Evolutionary conservation across 1,140 invertebrate species (phyloP).

Genomic region (Penaeus japonicus): DNA sequence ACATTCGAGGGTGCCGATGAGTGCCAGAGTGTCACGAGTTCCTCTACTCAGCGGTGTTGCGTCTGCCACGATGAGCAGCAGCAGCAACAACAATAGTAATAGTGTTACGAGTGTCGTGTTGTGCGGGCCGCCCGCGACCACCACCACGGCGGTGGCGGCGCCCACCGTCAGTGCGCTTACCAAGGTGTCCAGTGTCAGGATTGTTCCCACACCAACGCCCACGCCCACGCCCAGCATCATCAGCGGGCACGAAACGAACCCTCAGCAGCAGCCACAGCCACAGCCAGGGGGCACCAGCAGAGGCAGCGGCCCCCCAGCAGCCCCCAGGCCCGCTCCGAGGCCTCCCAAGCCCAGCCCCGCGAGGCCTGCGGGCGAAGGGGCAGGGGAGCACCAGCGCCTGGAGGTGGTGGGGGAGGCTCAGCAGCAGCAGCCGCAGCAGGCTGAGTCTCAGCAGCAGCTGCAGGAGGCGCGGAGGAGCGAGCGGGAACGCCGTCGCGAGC

Average conservation of each 20-base stretch:
- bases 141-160: not conserved
- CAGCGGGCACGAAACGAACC: slow-evolving; percentile 33
- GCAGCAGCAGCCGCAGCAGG: not conserved
- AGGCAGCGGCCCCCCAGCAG: not conserved
- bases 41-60: slow-evolving; percentile 36
- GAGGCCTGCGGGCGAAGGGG: not conserved
- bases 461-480: slow-evolving; percentile 43
- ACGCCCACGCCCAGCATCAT: slow-evolving; percentile 45
- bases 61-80: not conserved
- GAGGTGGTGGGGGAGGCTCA: not conserved
- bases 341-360: not conserved
- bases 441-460: not conserved
- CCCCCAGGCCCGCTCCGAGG: slow-evolving; percentile 25
- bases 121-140: slow-evolving; percentile 25
- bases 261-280: not conserved
- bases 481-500: slow-evolving; percentile 48
- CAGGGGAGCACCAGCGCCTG: not conserved
- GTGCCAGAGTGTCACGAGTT: slow-evolving; percentile 48
- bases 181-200: slow-evolving; percentile 53
- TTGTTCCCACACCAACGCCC: slow-evolving; percentile 46
- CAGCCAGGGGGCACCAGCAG: not conserved
- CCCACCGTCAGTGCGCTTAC: slow-evolving; percentile 47
- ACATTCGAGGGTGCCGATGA: slow-evolving; percentile 32
- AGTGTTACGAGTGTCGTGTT: slow-evolving; percentile 50
- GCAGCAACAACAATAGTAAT: too few relatives aligned